Percentiles rank a stretch among this genome's conserved stretches.
phyloP scores from a whole-genome alignment of 2,113 vertebrate genomes.

The Pristiophorus japonicus region DNA sequence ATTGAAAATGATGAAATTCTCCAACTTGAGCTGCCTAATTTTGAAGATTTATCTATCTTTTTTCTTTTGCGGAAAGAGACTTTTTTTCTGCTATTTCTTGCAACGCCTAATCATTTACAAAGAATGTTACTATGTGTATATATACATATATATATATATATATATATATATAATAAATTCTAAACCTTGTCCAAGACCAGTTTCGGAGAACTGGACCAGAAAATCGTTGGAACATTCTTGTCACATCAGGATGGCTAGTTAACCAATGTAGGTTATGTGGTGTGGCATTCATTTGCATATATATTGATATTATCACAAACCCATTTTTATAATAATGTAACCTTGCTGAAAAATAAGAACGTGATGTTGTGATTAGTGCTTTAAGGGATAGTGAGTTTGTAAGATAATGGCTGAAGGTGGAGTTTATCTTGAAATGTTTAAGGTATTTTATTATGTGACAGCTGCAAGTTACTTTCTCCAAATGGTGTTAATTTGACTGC shows the following conservation, averaged over 20 bases:
- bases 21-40: neutral
- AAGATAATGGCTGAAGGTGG: neutral
- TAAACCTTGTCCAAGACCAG: neutral
- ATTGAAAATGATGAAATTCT: slow-evolving; percentile 13
- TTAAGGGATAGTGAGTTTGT: neutral
- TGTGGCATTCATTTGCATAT: neutral
- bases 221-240: neutral
- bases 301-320: neutral
- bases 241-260: neutral
- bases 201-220: neutral
- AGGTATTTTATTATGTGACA: slow-evolving; percentile 45
- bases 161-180: too few species aligned
- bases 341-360: neutral
- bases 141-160: too few species aligned
- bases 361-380: neutral
- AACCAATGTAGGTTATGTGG: neutral
- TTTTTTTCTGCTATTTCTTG: neutral
- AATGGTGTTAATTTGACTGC: slow-evolving; percentile 53
- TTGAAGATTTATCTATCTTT: slow-evolving; percentile 15
- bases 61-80: neutral
- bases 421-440: neutral
- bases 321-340: neutral
- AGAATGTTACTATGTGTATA: neutral
- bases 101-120: neutral
- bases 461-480: slow-evolving; percentile 53